Percentiles rank a stretch among this genome's conserved stretches.
Evolutionary conservation across 2,113 vertebrate genomes (phyloP).

Genomic region (Seriola aureovittata): DNA sequence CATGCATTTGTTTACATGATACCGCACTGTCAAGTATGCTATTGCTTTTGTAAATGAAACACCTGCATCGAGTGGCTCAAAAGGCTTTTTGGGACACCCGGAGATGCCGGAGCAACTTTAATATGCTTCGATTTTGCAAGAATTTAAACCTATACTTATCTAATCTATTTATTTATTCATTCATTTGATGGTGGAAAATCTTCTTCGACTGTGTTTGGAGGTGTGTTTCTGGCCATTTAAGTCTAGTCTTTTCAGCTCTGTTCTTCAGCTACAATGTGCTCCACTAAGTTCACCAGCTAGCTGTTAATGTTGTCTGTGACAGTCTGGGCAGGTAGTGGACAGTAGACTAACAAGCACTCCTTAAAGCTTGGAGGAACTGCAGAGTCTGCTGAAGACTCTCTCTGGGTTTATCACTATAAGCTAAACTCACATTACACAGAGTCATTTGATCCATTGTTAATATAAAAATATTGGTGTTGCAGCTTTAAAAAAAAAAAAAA

Average conservation of each 20-base stretch:
- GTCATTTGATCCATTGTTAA: background rate
- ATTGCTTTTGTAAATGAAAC: constrained; percentile 5
- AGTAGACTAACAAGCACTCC: background rate
- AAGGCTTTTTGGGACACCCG: background rate
- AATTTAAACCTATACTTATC: too few species aligned
- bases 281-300: background rate
- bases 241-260: too few species aligned
- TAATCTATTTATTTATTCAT: background rate
- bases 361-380: background rate
- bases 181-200: background rate
- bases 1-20: constrained; percentile 41
- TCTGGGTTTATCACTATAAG: background rate
- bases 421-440: too few species aligned
- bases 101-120: background rate
- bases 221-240: too few species aligned
- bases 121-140: background rate
- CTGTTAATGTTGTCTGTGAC: background rate
- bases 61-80: background rate
- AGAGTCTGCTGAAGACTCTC: background rate
- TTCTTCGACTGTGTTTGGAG: background rate
- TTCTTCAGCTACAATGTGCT: too few species aligned
- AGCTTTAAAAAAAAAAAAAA: constrained; percentile 10
- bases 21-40: background rate
- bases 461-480: background rate
- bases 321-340: background rate